Conservation (phyloP, 2,113 vertebrate genomes). For the Heteronetta atricapilla region DNA sequence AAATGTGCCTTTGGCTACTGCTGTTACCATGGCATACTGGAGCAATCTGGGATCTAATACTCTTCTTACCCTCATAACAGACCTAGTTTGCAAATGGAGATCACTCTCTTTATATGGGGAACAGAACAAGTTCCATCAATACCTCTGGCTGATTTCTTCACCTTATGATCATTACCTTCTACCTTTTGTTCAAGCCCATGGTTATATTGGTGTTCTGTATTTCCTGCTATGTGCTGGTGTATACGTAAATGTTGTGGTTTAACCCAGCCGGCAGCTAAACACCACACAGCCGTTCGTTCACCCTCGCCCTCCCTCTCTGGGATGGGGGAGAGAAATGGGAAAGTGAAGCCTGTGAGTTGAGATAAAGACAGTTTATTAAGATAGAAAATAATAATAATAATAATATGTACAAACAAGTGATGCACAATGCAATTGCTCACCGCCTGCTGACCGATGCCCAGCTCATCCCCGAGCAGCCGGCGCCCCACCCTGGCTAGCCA, state of each 20-base stretch:
- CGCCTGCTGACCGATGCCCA: no score
- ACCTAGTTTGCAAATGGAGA: neutral
- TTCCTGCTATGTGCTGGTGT: neutral
- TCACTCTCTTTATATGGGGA: neutral
- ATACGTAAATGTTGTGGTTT: neutral
- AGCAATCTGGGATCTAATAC: neutral
- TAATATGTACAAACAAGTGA: no score
- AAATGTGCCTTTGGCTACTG: slow-evolving; percentile 55
- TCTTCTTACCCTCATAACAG: neutral
- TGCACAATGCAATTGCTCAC: no score
- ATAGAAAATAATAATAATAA: no score
- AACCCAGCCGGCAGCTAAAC: no score
- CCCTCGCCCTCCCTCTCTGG: no score
- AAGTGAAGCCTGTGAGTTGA: no score
- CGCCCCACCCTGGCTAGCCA: no score
- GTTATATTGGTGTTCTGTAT: neutral
- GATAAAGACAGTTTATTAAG: no score
- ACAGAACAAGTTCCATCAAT: neutral
- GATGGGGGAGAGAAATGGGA: no score
- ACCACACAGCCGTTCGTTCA: no score
- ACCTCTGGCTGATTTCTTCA: neutral
- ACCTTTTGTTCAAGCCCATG: neutral
- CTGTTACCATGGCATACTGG: slow-evolving; percentile 39
- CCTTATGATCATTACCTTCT: neutral
- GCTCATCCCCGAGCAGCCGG: no score